Conservation (phyloP, 2,797 vertebrate species). For the Lepus townsendii region DNA sequence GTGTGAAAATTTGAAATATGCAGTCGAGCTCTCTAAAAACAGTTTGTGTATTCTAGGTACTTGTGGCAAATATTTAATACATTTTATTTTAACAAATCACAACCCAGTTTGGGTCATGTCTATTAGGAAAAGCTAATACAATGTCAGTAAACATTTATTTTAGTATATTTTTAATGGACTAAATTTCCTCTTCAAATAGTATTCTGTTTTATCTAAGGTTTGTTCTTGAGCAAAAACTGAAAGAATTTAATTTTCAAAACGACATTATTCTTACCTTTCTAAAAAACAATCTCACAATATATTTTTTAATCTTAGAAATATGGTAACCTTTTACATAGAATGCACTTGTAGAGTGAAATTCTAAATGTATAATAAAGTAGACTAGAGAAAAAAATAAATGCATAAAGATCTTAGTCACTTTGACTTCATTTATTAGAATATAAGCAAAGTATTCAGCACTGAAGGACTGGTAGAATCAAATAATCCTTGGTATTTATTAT, state of each 20-base stretch:
- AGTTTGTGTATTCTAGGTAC: background rate
- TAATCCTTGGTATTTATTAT: background rate
- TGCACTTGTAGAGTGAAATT: background rate
- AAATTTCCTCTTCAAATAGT: background rate
- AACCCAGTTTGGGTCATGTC: background rate
- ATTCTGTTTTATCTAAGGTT: background rate
- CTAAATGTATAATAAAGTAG: background rate
- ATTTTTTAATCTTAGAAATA: background rate
- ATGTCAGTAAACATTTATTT: slow-evolving; percentile 37
- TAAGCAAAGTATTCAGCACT: background rate
- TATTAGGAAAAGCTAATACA: background rate
- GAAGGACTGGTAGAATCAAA: background rate
- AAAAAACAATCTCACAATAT: background rate
- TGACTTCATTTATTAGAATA: background rate
- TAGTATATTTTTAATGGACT: slow-evolving; percentile 19
- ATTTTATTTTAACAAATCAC: slow-evolving; percentile 14
- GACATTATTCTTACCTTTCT: background rate
- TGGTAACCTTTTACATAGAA: background rate
- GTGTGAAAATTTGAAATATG: slow-evolving; percentile 4
- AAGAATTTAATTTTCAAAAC: background rate
- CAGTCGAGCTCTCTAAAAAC: background rate
- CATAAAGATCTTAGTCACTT: background rate
- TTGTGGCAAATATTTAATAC: background rate
- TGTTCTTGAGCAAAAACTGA: background rate
- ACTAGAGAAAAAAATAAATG: background rate